These are phyloP conservation scores for Megathymus violae DNA, from an alignment of 1,140 invertebrate genomes.

Conservation along the genomic window DNA sequence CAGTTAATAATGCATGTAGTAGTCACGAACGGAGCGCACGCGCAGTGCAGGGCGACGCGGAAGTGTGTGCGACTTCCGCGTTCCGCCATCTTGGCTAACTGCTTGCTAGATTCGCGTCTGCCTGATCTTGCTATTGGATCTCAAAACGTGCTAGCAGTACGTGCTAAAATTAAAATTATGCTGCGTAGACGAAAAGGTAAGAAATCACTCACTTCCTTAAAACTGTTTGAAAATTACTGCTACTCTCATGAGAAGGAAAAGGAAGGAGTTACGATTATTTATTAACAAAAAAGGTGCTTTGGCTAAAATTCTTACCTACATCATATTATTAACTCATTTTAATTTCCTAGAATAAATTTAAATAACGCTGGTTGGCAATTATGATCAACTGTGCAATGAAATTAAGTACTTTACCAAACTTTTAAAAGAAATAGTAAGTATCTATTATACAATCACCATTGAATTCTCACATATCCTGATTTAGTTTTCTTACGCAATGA, in stretches of 20 bases:
- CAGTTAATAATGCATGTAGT: constrained; percentile 69
- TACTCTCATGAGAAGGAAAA: background rate
- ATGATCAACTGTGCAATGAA: too few species aligned
- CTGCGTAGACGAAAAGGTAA: constrained; percentile 1
- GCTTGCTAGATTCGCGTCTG: constrained; percentile 67
- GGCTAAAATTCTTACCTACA: too few species aligned
- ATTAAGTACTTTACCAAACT: too few species aligned
- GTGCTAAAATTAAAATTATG: constrained; percentile 39
- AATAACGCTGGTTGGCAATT: too few species aligned
- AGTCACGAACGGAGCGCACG: constrained; percentile 68
- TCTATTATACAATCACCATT: too few species aligned
- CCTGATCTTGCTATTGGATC: constrained; percentile 54
- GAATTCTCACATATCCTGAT: too few species aligned
- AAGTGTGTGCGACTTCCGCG: constrained; percentile 78
- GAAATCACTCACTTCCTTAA: background rate
- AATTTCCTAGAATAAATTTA: too few species aligned
- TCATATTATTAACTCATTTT: too few species aligned
- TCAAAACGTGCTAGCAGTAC: constrained; percentile 44
- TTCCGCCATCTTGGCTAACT: constrained; percentile 77
- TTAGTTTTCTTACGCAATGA: too few species aligned
- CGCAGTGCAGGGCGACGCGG: constrained; percentile 77
- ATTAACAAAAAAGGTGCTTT: too few species aligned
- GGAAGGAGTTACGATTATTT: background rate
- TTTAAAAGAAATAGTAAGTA: too few species aligned
- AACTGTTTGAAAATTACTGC: background rate